Evolutionary conservation across 2,888 invertebrate species (phyloP).

Genomic region (Acanthoscelides obtectus): DNA sequence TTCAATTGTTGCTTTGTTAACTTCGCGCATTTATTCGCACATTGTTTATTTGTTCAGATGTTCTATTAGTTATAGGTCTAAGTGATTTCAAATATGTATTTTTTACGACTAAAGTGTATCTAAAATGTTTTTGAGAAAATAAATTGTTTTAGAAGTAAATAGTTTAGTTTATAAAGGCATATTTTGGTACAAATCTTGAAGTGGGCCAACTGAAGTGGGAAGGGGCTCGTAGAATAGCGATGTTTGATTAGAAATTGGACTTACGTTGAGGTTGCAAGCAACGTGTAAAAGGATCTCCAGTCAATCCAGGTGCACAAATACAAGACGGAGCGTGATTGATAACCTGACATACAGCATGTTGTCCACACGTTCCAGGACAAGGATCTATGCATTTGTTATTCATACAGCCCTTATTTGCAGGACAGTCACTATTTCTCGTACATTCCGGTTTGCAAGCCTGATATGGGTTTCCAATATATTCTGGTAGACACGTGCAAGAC

Average conservation of each 20-base stretch:
- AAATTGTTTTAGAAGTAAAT: too few species aligned
- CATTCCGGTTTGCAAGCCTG: slow-evolving; percentile 69
- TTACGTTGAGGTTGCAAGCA: slow-evolving; percentile 32
- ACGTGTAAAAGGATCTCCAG: slow-evolving; percentile 62
- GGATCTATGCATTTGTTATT: slow-evolving; percentile 65
- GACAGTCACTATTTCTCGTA: slow-evolving; percentile 60
- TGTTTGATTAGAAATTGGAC: not conserved
- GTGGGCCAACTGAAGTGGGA: too few species aligned
- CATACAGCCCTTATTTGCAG: slow-evolving; percentile 59
- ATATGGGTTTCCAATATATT: slow-evolving; percentile 73
- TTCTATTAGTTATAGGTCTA: too few species aligned
- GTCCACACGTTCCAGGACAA: slow-evolving; percentile 65
- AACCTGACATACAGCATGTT: slow-evolving; percentile 62
- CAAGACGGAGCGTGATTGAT: slow-evolving; percentile 64
- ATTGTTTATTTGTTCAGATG: too few species aligned
- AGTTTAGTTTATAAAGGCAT: too few species aligned
- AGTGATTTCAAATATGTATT: too few species aligned
- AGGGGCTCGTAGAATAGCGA: too few species aligned
- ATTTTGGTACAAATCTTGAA: too few species aligned
- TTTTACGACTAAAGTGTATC: too few species aligned
- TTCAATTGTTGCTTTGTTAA: too few species aligned
- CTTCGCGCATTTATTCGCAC: too few species aligned
- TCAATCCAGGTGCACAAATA: slow-evolving; percentile 57
- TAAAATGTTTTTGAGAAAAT: too few species aligned
- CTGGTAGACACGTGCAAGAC: slow-evolving; percentile 65